Conservation (phyloP, 2,797 vertebrate species). For the Pantherophis alleghaniensis region DNA sequence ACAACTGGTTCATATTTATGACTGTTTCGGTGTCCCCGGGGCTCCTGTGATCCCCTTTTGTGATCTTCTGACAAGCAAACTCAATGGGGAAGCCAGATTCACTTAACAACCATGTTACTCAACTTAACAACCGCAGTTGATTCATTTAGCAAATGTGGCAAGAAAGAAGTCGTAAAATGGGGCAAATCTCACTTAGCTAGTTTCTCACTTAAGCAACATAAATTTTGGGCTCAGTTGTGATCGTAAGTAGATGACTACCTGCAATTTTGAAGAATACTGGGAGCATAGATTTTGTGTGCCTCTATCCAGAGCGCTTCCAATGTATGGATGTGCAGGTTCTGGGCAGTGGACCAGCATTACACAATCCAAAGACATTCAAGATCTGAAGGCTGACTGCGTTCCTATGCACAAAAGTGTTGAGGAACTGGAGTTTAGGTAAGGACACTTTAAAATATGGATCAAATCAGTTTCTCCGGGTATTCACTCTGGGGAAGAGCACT, state of each 20-base stretch:
- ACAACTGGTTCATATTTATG: neutral
- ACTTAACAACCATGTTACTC: neutral
- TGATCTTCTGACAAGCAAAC: neutral
- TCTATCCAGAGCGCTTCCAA: neutral
- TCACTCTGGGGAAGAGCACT: neutral
- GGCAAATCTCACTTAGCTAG: neutral
- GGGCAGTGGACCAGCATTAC: neutral
- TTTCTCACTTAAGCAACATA: neutral
- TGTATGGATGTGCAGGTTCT: neutral
- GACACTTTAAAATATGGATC: neutral
- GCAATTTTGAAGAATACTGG: neutral
- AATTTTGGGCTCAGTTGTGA: neutral
- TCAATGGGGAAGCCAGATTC: neutral
- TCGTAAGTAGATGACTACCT: neutral
- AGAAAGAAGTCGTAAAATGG: neutral
- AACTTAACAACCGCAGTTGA: neutral
- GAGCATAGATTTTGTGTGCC: neutral
- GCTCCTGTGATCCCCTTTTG: neutral
- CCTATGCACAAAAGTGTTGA: neutral
- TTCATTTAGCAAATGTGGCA: neutral
- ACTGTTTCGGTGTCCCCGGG: neutral
- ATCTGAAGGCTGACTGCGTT: neutral
- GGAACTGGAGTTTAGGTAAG: neutral
- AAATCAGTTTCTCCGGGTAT: neutral
- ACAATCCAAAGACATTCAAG: neutral